Evolutionary conservation across 2,113 vertebrate species (phyloP), one percentile per base, ranked within the genome.

Genomic region (Chelonoidis abingdonii): DNA sequence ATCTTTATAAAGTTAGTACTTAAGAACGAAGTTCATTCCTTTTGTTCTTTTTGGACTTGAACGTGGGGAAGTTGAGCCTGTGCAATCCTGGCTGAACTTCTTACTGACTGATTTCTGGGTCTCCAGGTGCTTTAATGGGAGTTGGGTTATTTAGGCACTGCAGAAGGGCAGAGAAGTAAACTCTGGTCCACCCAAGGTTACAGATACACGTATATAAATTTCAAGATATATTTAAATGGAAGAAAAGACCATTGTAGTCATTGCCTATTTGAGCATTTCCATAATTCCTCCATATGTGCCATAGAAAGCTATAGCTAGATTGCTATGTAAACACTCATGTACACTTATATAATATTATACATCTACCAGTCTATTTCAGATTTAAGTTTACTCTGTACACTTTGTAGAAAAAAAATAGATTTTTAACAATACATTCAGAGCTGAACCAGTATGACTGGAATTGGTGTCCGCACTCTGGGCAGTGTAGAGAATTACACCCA

Each of bases 261-360:
- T 1, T 29, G 85, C 21, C n/a, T 84, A 75, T 50, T 41, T 54
- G 41, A 88, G 38, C n/a, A 56, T 49, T 19, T 3, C 3, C 79
- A 50, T 4, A 56, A 53, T 13, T 29, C 38, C 24, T 62, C 72
- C 38, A 41, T 81, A 31, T 87, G 31, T 27, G 47, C 41, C 19
- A 47, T 6, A 83, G 10, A 81, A 50, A 53, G 85, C 76, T 1
- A 25, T 1, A 2, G 57, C 57, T 1, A 10, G 27, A 35, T 89
- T 0, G 0, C 22, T 88, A 88, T 75, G 29, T 12, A 50, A 29
- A 59, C 0, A 0, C 1, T 0, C 52, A 10, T 12, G 1, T n/a
- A 57, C 41, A 19, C 21, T 25, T 16, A 2, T 27, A 21, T 38
- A 38, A 54, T 3, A 14, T 38, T 1, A 75, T 14, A 21, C 8